These are phyloP conservation scores for Nemopilema nomurai DNA, from an alignment of 30 jellyfish, hydroid and myxozoan genomes.

Conservation along the genomic window DNA sequence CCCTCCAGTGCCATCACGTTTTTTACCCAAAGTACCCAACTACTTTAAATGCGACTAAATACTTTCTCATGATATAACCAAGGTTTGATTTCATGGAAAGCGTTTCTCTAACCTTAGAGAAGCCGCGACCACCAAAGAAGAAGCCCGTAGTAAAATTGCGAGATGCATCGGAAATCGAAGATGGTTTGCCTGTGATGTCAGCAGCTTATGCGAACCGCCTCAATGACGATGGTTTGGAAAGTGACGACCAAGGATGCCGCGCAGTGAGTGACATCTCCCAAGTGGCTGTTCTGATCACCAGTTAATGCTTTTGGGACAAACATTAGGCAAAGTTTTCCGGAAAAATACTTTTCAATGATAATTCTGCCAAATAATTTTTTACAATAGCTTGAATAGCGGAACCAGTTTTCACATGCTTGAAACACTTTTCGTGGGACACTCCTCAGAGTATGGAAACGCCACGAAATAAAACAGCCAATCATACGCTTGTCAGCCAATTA, in stretches of 20 bases:
- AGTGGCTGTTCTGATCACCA: too few relatives aligned
- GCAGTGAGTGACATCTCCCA: not conserved
- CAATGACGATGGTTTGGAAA: not conserved
- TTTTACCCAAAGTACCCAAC: too few relatives aligned
- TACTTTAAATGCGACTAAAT: not conserved
- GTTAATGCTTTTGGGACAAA: not conserved
- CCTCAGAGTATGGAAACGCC: too few relatives aligned
- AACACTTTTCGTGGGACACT: too few relatives aligned
- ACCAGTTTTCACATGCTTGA: too few relatives aligned
- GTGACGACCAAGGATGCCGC: not conserved
- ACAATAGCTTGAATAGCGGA: too few relatives aligned
- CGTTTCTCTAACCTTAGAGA: conserved; percentile 25
- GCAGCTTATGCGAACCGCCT: conserved; percentile 1
- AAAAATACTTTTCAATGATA: not conserved
- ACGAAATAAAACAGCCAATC: too few relatives aligned
- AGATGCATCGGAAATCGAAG: conserved; percentile 93
- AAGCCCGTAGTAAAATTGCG: conserved; percentile 63
- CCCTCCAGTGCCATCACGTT: too few relatives aligned
- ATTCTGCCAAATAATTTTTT: too few relatives aligned
- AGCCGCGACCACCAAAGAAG: conserved; percentile 60
- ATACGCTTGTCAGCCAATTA: too few relatives aligned
- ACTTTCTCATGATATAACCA: too few relatives aligned
- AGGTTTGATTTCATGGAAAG: too few relatives aligned
- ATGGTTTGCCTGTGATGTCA: conserved; percentile 47
- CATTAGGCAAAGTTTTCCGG: not conserved